Conservation (phyloP, 2,888 invertebrate species). For the Trachelus stipa region DNA sequence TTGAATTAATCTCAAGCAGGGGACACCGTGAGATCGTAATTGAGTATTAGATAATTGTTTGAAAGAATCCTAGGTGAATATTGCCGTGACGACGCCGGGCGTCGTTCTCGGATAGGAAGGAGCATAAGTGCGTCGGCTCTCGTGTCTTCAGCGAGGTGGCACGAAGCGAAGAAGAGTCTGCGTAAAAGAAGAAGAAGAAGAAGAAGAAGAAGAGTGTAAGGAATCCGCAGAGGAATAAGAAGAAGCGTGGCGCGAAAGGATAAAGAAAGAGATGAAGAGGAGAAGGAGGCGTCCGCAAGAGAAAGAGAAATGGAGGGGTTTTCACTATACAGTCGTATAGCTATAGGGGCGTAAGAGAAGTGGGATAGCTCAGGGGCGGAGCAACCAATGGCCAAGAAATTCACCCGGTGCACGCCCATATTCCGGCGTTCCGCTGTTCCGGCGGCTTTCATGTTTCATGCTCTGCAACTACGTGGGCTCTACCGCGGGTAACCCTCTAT, state of each 20-base stretch:
- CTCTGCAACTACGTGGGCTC: too few species aligned
- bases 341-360: not conserved
- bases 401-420: too few species aligned
- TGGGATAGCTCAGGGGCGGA: too few species aligned
- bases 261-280: not conserved
- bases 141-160: too few species aligned
- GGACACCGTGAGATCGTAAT: slow-evolving; percentile 56
- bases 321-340: not conserved
- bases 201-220: not conserved
- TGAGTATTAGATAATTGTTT: slow-evolving; percentile 66
- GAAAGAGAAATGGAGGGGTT: not conserved
- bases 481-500: too few species aligned
- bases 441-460: too few species aligned
- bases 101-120: slow-evolving; percentile 22
- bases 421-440: too few species aligned
- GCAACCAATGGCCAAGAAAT: too few species aligned
- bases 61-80: slow-evolving; percentile 65
- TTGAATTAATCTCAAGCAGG: slow-evolving; percentile 10
- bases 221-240: not conserved
- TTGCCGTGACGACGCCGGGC: slow-evolving; percentile 48
- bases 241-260: not conserved
- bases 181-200: not conserved
- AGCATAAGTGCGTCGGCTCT: too few species aligned
- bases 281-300: not conserved
- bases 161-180: too few species aligned